phyloP scores from a whole-genome alignment of 64 coral and sea anemone species.

The Montipora capricornis region DNA sequence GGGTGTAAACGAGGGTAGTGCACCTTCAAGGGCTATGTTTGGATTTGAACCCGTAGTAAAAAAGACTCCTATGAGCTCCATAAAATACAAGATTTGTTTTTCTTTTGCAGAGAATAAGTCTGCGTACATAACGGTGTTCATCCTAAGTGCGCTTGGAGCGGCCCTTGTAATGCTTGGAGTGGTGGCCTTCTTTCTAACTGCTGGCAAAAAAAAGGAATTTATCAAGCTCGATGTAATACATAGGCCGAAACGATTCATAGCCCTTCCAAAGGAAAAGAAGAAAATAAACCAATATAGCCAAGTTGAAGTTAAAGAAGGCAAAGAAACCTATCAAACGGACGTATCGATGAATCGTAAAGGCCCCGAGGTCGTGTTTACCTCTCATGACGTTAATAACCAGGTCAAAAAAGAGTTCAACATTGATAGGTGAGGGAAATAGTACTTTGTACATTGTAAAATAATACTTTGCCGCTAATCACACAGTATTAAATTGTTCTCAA shows the following conservation, averaged over 20 bases:
- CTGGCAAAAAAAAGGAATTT: constrained; percentile 53
- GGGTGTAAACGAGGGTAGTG: too few relatives aligned
- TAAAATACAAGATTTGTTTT: neutral
- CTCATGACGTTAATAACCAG: constrained; percentile 46
- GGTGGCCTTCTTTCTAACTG: constrained; percentile 41
- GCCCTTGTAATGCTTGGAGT: constrained; percentile 45
- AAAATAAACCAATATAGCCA: constrained; percentile 36
- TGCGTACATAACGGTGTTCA: constrained; percentile 50
- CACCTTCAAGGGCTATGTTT: too few relatives aligned
- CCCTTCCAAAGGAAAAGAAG: constrained; percentile 2
- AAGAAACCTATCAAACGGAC: neutral
- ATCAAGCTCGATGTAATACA: constrained; percentile 68
- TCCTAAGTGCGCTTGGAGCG: constrained; percentile 37
- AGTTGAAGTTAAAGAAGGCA: neutral
- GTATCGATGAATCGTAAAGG: neutral
- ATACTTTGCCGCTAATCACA: too few relatives aligned
- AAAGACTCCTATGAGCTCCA: too few relatives aligned
- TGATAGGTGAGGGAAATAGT: neutral
- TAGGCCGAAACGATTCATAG: constrained; percentile 63
- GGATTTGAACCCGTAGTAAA: too few relatives aligned
- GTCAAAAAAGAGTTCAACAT: constrained; percentile 49
- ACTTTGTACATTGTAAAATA: neutral
- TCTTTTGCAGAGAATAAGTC: constrained; percentile 29
- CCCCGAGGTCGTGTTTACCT: constrained; percentile 48
- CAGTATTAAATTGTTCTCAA: too few relatives aligned